Evolutionary conservation across 2,888 invertebrate species (phyloP).

Genomic region (Anthrax anthrax): DNA sequence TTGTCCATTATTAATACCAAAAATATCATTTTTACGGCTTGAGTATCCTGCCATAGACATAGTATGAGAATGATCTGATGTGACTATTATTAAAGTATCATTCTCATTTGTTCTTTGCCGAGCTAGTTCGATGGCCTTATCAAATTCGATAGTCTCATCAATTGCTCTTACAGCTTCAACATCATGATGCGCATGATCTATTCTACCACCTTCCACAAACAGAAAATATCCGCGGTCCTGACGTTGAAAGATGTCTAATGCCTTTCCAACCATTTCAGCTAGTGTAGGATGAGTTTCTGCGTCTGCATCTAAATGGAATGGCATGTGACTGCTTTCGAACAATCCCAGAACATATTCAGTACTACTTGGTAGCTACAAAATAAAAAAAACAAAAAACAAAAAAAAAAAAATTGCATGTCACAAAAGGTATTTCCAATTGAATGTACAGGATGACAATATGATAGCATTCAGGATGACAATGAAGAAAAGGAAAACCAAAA

Average conservation of each 20-base stretch:
- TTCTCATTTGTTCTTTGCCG: slow-evolving; percentile 41
- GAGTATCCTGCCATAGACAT: slow-evolving; percentile 34
- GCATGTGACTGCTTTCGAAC: slow-evolving; percentile 53
- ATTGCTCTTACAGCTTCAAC: slow-evolving; percentile 52
- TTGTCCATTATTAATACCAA: slow-evolving; percentile 38
- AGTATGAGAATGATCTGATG: slow-evolving; percentile 62
- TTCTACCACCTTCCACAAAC: slow-evolving; percentile 59
- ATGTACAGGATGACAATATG: not conserved
- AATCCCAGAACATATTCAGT: slow-evolving; percentile 56
- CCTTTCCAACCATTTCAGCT: slow-evolving; percentile 59
- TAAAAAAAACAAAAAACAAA: too few relatives aligned
- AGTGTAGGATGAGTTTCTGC: slow-evolving; percentile 46
- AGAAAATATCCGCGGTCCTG: slow-evolving; percentile 54
- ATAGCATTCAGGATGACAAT: not conserved
- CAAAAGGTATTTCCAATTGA: not conserved
- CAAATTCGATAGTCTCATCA: slow-evolving; percentile 66
- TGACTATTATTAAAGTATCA: slow-evolving; percentile 70
- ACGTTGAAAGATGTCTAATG: slow-evolving; percentile 50
- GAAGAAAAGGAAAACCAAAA: not conserved
- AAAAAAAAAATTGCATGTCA: not conserved
- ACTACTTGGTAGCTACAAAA: slow-evolving; percentile 24
- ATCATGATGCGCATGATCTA: slow-evolving; percentile 67
- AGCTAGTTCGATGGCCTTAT: slow-evolving; percentile 53
- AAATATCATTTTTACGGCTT: slow-evolving; percentile 42
- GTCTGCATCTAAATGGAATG: slow-evolving; percentile 52